Conservation (phyloP, 2,888 invertebrate genomes). For the Muschampia plurimacula region DNA sequence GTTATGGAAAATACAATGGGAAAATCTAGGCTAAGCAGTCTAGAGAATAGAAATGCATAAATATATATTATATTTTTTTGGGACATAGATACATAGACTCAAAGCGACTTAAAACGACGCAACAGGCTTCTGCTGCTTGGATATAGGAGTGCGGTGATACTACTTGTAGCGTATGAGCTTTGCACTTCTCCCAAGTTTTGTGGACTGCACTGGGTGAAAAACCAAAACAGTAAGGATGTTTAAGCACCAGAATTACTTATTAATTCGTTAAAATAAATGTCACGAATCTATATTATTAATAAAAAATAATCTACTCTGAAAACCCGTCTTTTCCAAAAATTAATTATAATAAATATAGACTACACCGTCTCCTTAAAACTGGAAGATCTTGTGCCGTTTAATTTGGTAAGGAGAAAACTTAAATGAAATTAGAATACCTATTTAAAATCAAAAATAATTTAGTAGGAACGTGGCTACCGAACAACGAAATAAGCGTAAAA, state of each 20-base stretch:
- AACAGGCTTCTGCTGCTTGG: too few species aligned
- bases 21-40: too few species aligned
- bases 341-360: background rate
- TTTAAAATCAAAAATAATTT: background rate
- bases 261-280: background rate
- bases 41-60: too few species aligned
- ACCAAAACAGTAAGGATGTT: too few species aligned
- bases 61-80: too few species aligned
- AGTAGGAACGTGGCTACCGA: constrained; percentile 12
- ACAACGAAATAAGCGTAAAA: background rate
- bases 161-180: too few species aligned
- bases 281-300: background rate
- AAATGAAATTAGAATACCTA: background rate
- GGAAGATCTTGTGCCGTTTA: background rate
- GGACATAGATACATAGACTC: too few species aligned
- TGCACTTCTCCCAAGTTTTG: too few species aligned
- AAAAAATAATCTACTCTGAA: background rate
- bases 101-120: too few species aligned
- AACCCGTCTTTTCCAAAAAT: background rate
- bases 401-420: background rate
- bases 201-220: too few species aligned
- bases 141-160: too few species aligned
- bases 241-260: background rate
- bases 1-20: too few species aligned
- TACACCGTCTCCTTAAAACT: background rate